phyloP scores from a whole-genome alignment of 2,888 invertebrate genomes.

The Ophioninae sp. region DNA sequence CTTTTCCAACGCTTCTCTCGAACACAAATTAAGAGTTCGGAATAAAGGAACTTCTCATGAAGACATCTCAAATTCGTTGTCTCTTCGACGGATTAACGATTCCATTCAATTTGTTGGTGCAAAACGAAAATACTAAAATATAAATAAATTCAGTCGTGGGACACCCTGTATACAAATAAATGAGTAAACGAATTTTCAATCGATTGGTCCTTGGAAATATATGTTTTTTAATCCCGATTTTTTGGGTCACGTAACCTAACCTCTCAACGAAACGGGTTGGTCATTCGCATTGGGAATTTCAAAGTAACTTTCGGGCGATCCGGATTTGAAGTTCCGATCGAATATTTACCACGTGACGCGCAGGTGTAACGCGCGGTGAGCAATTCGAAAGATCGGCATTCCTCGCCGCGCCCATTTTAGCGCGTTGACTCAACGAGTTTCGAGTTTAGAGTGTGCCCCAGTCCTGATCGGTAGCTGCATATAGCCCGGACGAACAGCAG shows the following conservation, averaged over 20 bases:
- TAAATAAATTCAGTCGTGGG: too few relatives aligned
- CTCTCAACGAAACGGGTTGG: not conserved
- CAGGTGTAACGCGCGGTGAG: constrained; percentile 55
- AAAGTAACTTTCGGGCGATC: not conserved
- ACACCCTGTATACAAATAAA: too few relatives aligned
- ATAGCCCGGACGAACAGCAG: constrained; percentile 27
- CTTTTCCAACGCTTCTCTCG: not conserved
- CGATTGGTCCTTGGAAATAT: too few relatives aligned
- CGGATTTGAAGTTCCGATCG: constrained; percentile 24
- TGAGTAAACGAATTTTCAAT: too few relatives aligned
- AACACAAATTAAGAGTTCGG: not conserved
- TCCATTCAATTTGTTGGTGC: not conserved
- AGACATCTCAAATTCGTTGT: not conserved
- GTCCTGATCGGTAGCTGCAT: constrained; percentile 59
- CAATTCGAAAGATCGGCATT: constrained; percentile 77
- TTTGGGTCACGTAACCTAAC: not conserved
- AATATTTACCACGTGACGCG: constrained; percentile 19
- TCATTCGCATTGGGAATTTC: not conserved
- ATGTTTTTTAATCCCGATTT: too few relatives aligned
- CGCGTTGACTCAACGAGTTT: constrained; percentile 75
- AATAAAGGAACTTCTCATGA: not conserved
- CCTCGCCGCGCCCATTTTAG: constrained; percentile 78
- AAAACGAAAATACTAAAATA: not conserved
- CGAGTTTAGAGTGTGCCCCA: constrained; percentile 70
- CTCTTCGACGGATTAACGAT: not conserved